Evolutionary conservation across 2,888 invertebrate species (phyloP), one percentile per base, ranked within the genome.

Genomic region (Smittia aterrima): DNA sequence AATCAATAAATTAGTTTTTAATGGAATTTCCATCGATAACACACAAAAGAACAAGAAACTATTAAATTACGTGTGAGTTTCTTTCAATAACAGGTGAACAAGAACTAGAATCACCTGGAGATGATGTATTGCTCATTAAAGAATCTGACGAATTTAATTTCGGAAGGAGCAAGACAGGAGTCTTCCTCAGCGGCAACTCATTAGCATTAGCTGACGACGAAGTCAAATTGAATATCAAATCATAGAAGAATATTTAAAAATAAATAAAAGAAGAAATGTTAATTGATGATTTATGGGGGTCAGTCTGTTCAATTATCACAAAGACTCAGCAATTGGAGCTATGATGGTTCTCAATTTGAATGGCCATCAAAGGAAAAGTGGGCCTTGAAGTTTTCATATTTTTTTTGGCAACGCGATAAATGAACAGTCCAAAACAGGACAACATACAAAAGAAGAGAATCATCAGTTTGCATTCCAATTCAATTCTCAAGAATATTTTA

Each of bases 81-180:
- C 25, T 25, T 1, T 25, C 7, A 20, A 47, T 18, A 58, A 64
- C 64, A 64, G 64, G 27, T 58, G 38, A 47, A 47, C 47, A 47
- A 3, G n/a, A 47, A 13, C 6, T 13, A 27, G 72, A 75, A 75
- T 83, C 84, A 86, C 86, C 86, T 83, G 86, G 86, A 78, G 86
- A 86, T 79, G 85, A 84, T 79, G 86, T 86, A 78, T 86, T 86
- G 81, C 86, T 85, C 81, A 84, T 86, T 79, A 87, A 82, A 78
- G 86, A 87, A 80, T 87, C 87, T 77, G 83, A 85, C 76, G 87
- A 86, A 77, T 86, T 85, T 78, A 86, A 82, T 83, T 86, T 87
- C 77, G 86, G 85, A 78, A 87, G 82, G 76, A 85, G 16, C 32
- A 70, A 54, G 25, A 70, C n/a, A n/a, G n/a, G 54, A 47, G 70